Evolutionary conservation across 1,140 invertebrate genomes (phyloP).

Genomic region (Adelges cooleyi): DNA sequence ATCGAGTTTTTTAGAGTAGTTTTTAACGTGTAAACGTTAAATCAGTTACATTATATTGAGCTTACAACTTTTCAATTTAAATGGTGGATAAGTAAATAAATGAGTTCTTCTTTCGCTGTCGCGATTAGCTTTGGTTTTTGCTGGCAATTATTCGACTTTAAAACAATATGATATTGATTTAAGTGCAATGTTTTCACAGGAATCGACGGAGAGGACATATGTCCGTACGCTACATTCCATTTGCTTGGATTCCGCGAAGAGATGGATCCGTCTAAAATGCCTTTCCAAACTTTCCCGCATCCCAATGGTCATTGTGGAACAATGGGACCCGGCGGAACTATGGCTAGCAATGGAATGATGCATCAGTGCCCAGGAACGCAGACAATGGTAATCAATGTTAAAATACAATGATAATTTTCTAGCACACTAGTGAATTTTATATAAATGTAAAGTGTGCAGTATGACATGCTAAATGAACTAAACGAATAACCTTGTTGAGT

Average conservation of each 20-base stretch:
- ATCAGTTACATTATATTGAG: too few species aligned
- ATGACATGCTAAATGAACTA: too few species aligned
- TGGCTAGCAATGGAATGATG: conserved; percentile 47
- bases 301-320: conserved; percentile 63
- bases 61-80: too few species aligned
- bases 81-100: too few species aligned
- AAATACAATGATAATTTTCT: too few species aligned
- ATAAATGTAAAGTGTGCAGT: too few species aligned
- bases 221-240: conserved; percentile 88
- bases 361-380: conserved; percentile 75
- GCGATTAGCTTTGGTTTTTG: conserved; percentile 4
- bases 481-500: too few species aligned
- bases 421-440: too few species aligned
- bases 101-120: conserved; percentile 16
- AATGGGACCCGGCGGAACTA: conserved; percentile 55
- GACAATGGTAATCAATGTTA: conserved; percentile 70
- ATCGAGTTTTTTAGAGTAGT: too few species aligned
- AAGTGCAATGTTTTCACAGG: conserved; percentile 33
- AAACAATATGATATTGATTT: too few species aligned
- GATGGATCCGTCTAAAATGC: conserved; percentile 80
- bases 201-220: conserved; percentile 90
- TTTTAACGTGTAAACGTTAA: too few species aligned
- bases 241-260: conserved; percentile 85
- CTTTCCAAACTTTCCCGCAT: conserved; percentile 80
- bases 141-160: too few species aligned